Percentiles rank a stretch among this genome's conserved stretches.
phyloP scores from a whole-genome alignment of 2,888 invertebrate genomes.

The Clunio marinus region DNA sequence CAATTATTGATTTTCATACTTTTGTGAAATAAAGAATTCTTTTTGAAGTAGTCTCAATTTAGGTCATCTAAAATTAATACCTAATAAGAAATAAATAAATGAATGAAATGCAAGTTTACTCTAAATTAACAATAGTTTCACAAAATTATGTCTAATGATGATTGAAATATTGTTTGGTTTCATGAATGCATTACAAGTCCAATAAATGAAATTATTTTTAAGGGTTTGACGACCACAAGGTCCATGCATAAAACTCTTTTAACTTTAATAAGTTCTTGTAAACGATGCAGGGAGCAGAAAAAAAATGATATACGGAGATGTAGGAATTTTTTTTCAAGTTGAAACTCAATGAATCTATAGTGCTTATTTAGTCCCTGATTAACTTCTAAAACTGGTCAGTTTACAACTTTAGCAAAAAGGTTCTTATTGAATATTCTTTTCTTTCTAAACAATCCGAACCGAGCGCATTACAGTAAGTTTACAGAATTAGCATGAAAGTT shows the following conservation, averaged over 20 bases:
- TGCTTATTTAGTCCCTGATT: background rate
- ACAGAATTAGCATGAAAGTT: slow-evolving; percentile 36
- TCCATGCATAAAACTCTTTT: background rate
- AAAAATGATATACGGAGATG: too few relatives aligned
- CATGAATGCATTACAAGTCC: slow-evolving; percentile 15
- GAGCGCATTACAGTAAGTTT: slow-evolving; percentile 33
- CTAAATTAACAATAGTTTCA: slow-evolving; percentile 26
- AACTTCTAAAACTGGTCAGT: slow-evolving; percentile 15
- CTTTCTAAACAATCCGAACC: slow-evolving; percentile 12
- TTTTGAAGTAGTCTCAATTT: too few relatives aligned
- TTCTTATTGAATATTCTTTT: background rate
- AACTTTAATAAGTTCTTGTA: background rate
- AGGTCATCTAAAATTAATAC: too few relatives aligned
- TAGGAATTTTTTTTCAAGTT: too few relatives aligned
- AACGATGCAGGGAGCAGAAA: background rate
- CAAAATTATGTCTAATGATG: slow-evolving; percentile 39
- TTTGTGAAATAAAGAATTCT: too few relatives aligned
- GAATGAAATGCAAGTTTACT: slow-evolving; percentile 28
- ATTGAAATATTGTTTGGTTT: slow-evolving; percentile 35
- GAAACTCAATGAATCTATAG: background rate
- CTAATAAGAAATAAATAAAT: too few relatives aligned
- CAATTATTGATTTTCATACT: too few relatives aligned
- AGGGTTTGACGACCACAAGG: slow-evolving; percentile 9
- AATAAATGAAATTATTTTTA: background rate
- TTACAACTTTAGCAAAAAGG: slow-evolving; percentile 29